Base-by-base conservation (phyloP, 2,797 vertebrate genomes). In the Vespertilio murinus region DNA sequence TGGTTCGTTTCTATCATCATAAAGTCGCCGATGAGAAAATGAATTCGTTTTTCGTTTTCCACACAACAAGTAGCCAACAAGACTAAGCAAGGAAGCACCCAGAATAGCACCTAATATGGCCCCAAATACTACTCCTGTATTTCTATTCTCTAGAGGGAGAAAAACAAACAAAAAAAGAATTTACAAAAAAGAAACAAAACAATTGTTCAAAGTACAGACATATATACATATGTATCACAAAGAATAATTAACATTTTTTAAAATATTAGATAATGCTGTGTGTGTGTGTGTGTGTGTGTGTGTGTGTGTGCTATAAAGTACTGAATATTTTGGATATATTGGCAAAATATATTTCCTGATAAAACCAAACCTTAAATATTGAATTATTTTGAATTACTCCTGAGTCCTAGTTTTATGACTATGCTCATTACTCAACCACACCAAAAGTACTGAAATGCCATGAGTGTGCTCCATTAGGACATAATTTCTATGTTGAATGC, bases 21-120 rank as follows among this genome's bases (percentile, higher is more conserved):
- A 98, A 96, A 99, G 98, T 94, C 99, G 98, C 70, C 98, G 98
- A 98, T 99, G 99, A 70, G 98, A 98, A 97, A 99, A 99, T 0
- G 95, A 97, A 73, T 98, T 98, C 1, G 95, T 94, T 71, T 98
- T 98, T 87, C 96, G 98, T 93, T 95, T 98, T 52, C 97, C 98
- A 95, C 98, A 97, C 92, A 98, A 84, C 88, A 99, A 77, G 92
- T 98, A 99, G 30, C 97, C 97, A 94, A 97, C 97, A 85, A 99
- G 85, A 52, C 97, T 98, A 93, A 99, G 97, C 33, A 98, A 56
- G n/a, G 96, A 94, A 90, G 98, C 98, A 14, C 97, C 98, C 94
- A 99, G 90, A 8, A 98, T 97, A 5, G 97, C 97, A 71, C 98
- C 99, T 94, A 99, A 95, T 35, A 98, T 95, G 14, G 97, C 97